These are phyloP conservation scores for Griposia aprilina DNA, from an alignment of 2,888 invertebrate genomes.

Conservation along the genomic window DNA sequence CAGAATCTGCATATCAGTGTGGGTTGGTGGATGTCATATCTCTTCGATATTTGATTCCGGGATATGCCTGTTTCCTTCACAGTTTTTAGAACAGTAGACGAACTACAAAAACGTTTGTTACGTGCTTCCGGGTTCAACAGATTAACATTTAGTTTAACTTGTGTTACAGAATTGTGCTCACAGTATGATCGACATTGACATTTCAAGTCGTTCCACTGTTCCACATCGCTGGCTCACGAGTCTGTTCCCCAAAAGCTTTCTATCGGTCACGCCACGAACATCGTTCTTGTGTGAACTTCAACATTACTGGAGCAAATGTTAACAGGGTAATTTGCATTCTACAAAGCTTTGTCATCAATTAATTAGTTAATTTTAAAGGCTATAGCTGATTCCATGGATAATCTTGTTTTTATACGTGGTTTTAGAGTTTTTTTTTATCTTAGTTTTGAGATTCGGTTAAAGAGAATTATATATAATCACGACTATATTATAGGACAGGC, in stretches of 20 bases:
- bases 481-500: not conserved
- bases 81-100: not conserved
- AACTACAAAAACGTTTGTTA: not conserved
- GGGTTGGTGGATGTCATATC: not conserved
- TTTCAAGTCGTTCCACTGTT: slow-evolving; percentile 68
- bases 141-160: not conserved
- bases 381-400: not conserved
- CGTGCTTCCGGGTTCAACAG: not conserved
- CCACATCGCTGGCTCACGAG: slow-evolving; percentile 52
- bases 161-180: slow-evolving; percentile 16
- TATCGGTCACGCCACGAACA: slow-evolving; percentile 51
- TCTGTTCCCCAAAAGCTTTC: slow-evolving; percentile 54
- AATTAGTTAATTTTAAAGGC: not conserved
- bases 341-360: not conserved
- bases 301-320: slow-evolving; percentile 35
- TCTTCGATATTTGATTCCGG: not conserved
- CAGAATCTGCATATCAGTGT: not conserved
- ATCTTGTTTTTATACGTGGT: not conserved
- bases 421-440: not conserved
- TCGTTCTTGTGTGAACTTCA: slow-evolving; percentile 47
- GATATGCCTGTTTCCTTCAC: too few species aligned
- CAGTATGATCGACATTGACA: slow-evolving; percentile 65
- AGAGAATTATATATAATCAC: not conserved
- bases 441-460: not conserved
- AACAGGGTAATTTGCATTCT: slow-evolving; percentile 1